Evolutionary conservation across 2,113 vertebrate species (phyloP), one percentile per base, ranked within the genome.

Genomic region (Acinonyx jubatus): DNA sequence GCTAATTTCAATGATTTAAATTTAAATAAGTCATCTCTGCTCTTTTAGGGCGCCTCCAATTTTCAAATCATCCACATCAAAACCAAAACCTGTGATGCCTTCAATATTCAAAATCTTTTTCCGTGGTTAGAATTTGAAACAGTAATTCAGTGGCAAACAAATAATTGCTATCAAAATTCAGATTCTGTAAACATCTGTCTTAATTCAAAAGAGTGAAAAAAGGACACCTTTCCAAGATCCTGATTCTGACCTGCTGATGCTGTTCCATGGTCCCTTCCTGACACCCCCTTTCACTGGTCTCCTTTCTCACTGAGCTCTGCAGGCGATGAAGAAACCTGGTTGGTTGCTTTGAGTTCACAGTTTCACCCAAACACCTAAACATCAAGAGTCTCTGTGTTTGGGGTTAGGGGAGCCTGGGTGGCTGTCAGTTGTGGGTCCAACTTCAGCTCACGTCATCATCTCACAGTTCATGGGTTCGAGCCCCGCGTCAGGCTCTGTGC

Each of bases 221-320:
- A 33, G 23, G 15, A 23, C 65, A 29, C 15, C 10, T 25, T 50
- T n/a, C 65, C n/a, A 63, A 63, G 93, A 52, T 33, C 33, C 0
- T 14, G 31, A 76, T 33, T 36, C 0, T 18, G 31, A 76, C 27
- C 14, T n/a, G 31, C 41, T 38, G 21, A 21, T 1, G 3, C 31
- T 45, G 45, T 27, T 63, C 5, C 10, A 5, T 0, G 13, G 19
- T 73, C 38, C 31, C 4, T 6, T 16, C 27, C 29, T 45, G 1
- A 23, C 3, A 16, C 0, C 1, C 18, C 31, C 74, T 6, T 3
- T 4, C 13, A 2, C 31, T 11, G 1, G 13, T 38, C 18, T 14
- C 48, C 2, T 19, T 9, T 41, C 36, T 57, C 79, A 68, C 23
- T 4, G n/a, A 19, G 29, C 13, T 55, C 36, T 27, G 80, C 1